phyloP scores from a whole-genome alignment of 92 coral and sea anemone species.

The Pocillopora meandrina region DNA sequence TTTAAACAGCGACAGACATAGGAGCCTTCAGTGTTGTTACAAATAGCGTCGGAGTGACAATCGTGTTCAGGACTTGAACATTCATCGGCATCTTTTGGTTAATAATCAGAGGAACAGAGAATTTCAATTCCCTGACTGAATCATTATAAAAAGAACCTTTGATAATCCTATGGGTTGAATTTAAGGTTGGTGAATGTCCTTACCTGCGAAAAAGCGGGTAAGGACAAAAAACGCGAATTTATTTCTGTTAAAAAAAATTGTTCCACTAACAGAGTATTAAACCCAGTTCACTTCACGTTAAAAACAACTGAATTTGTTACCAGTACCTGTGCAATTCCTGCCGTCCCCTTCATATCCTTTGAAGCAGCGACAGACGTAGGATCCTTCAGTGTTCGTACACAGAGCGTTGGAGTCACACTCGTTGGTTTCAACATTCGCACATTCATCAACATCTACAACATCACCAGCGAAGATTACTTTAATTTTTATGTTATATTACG shows the following conservation, averaged over 20 bases:
- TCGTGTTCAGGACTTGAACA: constrained; percentile 29
- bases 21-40: constrained; percentile 67
- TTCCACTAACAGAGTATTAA: background rate
- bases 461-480: no score
- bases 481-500: no score
- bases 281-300: constrained; percentile 38
- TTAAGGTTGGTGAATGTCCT: background rate
- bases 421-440: constrained; percentile 13
- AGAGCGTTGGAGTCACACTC: background rate
- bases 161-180: background rate
- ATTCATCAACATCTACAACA: constrained; percentile 53
- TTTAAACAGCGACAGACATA: constrained; percentile 58
- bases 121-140: background rate
- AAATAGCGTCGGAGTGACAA: constrained; percentile 55
- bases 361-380: background rate
- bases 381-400: constrained; percentile 9
- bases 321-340: constrained; percentile 40
- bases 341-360: constrained; percentile 47
- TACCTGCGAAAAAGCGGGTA: constrained; percentile 25
- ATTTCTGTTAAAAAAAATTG: no score
- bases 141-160: background rate
- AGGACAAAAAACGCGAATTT: no score
- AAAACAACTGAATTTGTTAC: constrained; percentile 11
- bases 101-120: constrained; percentile 29
- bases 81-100: constrained; percentile 45